phyloP scores from a whole-genome alignment of 2,113 vertebrate genomes.

The Dipodomys spectabilis region DNA sequence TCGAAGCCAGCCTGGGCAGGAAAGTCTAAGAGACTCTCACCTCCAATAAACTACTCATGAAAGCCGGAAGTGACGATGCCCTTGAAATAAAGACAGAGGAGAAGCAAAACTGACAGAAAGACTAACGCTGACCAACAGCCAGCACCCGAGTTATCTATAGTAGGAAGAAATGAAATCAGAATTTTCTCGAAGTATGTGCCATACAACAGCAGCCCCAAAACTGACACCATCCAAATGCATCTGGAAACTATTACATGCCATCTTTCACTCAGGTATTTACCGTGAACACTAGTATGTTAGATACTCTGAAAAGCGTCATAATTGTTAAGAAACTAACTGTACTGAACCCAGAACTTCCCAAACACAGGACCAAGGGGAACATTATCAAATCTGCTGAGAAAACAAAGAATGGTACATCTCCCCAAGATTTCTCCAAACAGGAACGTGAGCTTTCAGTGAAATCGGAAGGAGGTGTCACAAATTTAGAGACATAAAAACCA shows the following conservation, averaged over 20 bases:
- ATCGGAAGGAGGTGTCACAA: background rate
- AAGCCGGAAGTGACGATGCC: background rate
- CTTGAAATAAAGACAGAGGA: slow-evolving; percentile 54
- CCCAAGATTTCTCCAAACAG: background rate
- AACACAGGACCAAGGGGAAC: background rate
- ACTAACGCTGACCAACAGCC: background rate
- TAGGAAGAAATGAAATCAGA: slow-evolving; percentile 35
- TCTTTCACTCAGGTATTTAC: background rate
- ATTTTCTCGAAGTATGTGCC: slow-evolving; percentile 26
- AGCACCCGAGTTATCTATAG: slow-evolving; percentile 42
- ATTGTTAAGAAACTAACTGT: background rate
- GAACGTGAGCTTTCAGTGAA: background rate
- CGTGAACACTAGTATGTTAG: slow-evolving; percentile 12
- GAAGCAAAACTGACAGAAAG: background rate
- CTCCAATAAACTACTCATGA: too few relatives aligned
- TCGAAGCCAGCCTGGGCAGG: too few relatives aligned
- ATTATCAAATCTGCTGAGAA: background rate
- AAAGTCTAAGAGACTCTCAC: too few relatives aligned
- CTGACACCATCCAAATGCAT: background rate
- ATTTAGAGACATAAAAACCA: slow-evolving; percentile 40
- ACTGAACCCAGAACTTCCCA: background rate
- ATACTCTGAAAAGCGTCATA: background rate
- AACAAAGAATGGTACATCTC: background rate
- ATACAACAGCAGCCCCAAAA: background rate
- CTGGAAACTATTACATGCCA: slow-evolving; percentile 4